phyloP scores from a whole-genome alignment of 2,797 vertebrate genomes.

The Xyrichtys novacula region DNA sequence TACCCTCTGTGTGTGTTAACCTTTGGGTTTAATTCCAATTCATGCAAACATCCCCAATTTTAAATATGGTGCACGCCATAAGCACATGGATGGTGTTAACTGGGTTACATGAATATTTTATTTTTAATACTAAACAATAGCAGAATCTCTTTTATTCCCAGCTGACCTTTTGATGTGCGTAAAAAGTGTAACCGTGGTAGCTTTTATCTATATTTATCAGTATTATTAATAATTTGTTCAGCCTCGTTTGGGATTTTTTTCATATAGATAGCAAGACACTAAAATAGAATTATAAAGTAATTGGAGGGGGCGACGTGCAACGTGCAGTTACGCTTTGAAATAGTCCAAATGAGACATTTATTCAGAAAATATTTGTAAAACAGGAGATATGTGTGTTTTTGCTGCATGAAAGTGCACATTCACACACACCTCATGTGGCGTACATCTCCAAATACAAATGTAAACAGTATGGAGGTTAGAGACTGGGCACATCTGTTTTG shows the following conservation, averaged over 20 bases:
- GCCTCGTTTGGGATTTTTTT: constrained; percentile 23
- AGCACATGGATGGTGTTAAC: constrained; percentile 11
- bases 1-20: constrained; percentile 28
- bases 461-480: constrained; percentile 38
- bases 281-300: constrained; percentile 27
- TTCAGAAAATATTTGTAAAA: constrained; percentile 24
- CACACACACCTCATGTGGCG: constrained; percentile 32
- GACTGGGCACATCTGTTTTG: constrained; percentile 50
- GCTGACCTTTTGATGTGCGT: constrained; percentile 46
- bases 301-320: neutral
- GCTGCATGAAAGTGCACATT: constrained; percentile 38
- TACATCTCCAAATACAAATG: constrained; percentile 52
- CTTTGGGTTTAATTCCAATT: constrained; percentile 58
- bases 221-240: constrained; percentile 44
- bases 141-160: constrained; percentile 56
- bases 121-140: constrained; percentile 56
- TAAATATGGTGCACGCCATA: constrained; percentile 24
- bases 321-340: constrained; percentile 23
- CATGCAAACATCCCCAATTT: constrained; percentile 58
- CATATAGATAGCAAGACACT: constrained; percentile 22
- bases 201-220: constrained; percentile 67
- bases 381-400: constrained; percentile 32
- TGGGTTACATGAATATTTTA: constrained; percentile 56
- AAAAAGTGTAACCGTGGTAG: constrained; percentile 49
- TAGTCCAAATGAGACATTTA: constrained; percentile 13